Evolutionary conservation across 2,888 invertebrate genomes (phyloP).

Genomic region (Aphodius sticticus): DNA sequence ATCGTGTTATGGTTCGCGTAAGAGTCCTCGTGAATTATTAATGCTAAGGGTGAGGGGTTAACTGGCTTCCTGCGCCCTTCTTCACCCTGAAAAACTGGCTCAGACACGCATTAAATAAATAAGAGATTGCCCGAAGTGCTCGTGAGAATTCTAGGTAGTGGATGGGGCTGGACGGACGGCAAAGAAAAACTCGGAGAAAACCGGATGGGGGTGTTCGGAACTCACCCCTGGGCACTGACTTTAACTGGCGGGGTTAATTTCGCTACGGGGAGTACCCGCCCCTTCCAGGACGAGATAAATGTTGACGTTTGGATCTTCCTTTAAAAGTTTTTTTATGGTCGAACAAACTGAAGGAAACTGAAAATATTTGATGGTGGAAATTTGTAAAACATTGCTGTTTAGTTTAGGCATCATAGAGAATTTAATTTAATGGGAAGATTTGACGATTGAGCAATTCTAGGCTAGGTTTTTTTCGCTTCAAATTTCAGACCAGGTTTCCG

Average conservation of each 20-base stretch:
- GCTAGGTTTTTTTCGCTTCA: too few relatives aligned
- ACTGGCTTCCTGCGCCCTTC: background rate
- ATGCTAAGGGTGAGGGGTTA: background rate
- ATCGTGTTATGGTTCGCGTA: background rate
- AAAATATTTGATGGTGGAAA: background rate
- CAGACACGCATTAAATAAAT: conserved; percentile 4
- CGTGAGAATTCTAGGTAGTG: background rate
- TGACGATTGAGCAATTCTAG: too few relatives aligned
- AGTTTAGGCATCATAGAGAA: too few relatives aligned
- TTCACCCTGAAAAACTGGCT: background rate
- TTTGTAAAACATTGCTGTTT: too few relatives aligned
- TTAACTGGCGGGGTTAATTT: background rate
- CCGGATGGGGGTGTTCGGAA: background rate
- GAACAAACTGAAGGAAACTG: background rate
- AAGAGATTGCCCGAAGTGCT: background rate
- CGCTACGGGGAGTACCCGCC: conserved; percentile 4
- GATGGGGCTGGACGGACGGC: background rate
- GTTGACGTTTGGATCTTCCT: background rate
- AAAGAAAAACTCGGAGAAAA: background rate
- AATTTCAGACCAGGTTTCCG: too few relatives aligned
- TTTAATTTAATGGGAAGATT: too few relatives aligned
- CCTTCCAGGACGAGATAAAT: background rate
- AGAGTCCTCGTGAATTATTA: conserved; percentile 4
- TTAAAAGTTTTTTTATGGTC: background rate
- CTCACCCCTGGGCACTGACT: background rate